Conservation (phyloP, 2,113 vertebrate species). For the Dolichotis patagonum region DNA sequence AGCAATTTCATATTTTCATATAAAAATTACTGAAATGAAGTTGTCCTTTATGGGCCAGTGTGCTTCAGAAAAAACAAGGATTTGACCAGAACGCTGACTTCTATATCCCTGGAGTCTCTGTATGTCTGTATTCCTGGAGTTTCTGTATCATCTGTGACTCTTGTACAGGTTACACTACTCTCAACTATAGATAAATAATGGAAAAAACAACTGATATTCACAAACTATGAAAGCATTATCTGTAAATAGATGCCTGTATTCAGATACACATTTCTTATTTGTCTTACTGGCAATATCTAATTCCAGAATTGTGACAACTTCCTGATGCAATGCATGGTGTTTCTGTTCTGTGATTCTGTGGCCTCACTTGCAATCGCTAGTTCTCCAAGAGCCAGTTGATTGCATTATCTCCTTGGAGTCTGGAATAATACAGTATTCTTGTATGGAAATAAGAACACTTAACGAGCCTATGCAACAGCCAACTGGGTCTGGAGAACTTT, state of each 20-base stretch:
- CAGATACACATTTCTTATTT: not conserved
- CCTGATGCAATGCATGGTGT: not conserved
- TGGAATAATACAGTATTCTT: not conserved
- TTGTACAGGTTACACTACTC: not conserved
- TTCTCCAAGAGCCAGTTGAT: not conserved
- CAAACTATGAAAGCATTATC: not conserved
- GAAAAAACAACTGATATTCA: not conserved
- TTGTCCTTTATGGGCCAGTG: not conserved
- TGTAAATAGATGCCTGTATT: not conserved
- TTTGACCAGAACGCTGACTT: not conserved
- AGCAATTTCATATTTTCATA: not conserved
- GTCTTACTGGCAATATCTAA: not conserved
- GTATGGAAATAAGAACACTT: slow-evolving; percentile 8
- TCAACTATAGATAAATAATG: not conserved
- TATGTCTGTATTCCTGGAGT: not conserved
- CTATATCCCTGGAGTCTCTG: not conserved
- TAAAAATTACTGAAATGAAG: not conserved
- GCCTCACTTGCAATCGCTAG: not conserved
- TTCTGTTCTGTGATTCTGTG: not conserved
- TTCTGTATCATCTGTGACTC: not conserved
- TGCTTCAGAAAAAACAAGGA: not conserved
- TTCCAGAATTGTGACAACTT: not conserved
- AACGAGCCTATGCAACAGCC: not conserved
- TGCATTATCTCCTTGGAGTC: not conserved
- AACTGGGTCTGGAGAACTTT: not conserved